Percentiles rank a stretch among this genome's conserved stretches.
phyloP scores from a whole-genome alignment of 2,113 vertebrate species.

The Madoqua kirkii region DNA sequence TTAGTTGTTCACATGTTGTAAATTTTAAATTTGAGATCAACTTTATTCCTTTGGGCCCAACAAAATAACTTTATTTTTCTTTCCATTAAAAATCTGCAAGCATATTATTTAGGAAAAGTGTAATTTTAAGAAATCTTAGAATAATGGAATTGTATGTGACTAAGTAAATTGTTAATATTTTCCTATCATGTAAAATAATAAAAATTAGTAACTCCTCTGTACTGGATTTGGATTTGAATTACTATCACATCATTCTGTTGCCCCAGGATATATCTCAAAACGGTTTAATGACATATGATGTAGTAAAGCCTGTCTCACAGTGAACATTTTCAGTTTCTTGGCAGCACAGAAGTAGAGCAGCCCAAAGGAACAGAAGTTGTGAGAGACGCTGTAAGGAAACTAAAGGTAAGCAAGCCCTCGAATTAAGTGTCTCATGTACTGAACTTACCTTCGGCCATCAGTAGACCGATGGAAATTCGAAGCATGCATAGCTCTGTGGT shows the following conservation, averaged over 20 bases:
- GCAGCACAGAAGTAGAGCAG: constrained; percentile 96
- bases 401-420: constrained; percentile 88
- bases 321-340: constrained; percentile 89
- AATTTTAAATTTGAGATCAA: neutral
- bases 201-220: neutral
- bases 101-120: neutral
- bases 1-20: neutral
- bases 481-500: neutral
- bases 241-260: neutral
- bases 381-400: constrained; percentile 95
- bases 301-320: constrained; percentile 54
- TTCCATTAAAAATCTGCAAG: neutral
- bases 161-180: neutral
- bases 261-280: neutral
- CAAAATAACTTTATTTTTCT: neutral
- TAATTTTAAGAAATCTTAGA: neutral
- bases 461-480: neutral
- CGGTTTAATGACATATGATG: no score
- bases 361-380: constrained; percentile 98
- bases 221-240: neutral
- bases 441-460: neutral
- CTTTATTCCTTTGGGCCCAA: neutral
- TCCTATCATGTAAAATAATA: neutral
- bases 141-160: neutral
- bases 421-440: no score